Conservation (phyloP, 1,140 invertebrate species). For the Pectinophora gossypiella region DNA sequence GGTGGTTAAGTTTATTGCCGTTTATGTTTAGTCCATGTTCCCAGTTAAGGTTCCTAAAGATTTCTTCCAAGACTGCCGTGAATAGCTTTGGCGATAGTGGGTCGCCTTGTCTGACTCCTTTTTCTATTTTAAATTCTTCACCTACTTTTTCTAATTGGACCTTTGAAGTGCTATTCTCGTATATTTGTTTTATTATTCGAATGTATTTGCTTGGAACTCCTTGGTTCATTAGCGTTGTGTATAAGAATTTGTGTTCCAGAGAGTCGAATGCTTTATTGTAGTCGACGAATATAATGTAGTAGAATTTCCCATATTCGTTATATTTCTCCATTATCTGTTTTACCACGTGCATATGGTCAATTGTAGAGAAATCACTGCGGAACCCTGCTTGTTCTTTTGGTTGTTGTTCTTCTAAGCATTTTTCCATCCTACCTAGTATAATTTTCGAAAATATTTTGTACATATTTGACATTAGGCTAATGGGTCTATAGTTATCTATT, state of each 20-base stretch:
- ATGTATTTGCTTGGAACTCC: constrained; percentile 4
- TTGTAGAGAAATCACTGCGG: constrained; percentile 1
- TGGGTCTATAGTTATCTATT: constrained; percentile 4
- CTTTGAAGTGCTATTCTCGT: constrained; percentile 1
- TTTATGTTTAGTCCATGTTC: constrained; percentile 6
- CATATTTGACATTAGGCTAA: constrained; percentile 1
- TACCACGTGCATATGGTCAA: constrained; percentile 2
- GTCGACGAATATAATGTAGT: background rate
- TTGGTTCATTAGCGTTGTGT: background rate
- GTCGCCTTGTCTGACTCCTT: constrained; percentile 3
- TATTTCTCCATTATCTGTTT: constrained; percentile 8
- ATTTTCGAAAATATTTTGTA: constrained; percentile 2
- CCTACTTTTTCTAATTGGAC: constrained; percentile 3
- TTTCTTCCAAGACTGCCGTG: background rate
- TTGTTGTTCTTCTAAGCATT: constrained; percentile 1
- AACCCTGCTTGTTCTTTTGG: constrained; percentile 8
- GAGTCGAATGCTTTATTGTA: constrained; percentile 5
- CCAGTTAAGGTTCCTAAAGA: constrained; percentile 8
- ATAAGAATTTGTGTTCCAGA: background rate
- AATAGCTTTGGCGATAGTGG: constrained; percentile 7
- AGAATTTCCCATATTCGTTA: background rate
- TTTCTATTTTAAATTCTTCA: background rate
- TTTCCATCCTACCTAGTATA: background rate
- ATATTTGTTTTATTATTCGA: background rate
- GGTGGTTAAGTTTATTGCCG: constrained; percentile 2